Evolutionary conservation across 2,113 vertebrate genomes (phyloP), one percentile per base, ranked within the genome.

Genomic region (Cnemophilus loriae): DNA sequence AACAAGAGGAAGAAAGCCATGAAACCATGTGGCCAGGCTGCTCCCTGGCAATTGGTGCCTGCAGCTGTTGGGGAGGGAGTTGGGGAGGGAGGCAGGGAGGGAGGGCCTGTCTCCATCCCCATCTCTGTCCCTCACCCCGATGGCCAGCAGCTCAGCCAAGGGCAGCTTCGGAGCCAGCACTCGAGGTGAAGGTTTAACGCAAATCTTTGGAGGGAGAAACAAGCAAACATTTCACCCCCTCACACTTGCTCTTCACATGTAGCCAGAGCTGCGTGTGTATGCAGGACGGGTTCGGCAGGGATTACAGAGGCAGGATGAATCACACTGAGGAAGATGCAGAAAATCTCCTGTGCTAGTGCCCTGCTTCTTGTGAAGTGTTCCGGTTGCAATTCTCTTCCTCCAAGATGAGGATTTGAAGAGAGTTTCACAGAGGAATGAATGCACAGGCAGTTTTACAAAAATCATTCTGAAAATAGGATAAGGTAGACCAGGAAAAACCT

Each of bases 11-110:
- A 96, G 97, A 96, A 96, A 96, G 86, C 94, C 95, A 90, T 22
- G 0, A 96, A 96, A 90, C 90, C 90, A 81, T 80, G 90, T 5
- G 13, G 92, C 80, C 2, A 2, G 56, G 89, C 94, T 83, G 80
- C 83, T 75, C 76, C 55, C 90, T 96, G 95, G 92, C 97, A 97
- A 96, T 94, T 94, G 94, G 91, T 16, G 89, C 87, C 88, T 93
- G 95, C 97, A 97, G 96, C 97, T 97, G 97, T 96, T 17, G 3
- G 75, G 47, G 61, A 83, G 42, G 57, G 52, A 71, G 84, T 46
- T 14, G 16, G 68, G 32, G 3, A 23, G 28, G 17, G 20, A 32
- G 39, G 61, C 32, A 39, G 60, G 55, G 77, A 64, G 61, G 46
- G 19, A 41, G 41, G 41, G 75, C 56, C 61, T 33, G 47, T 67